Base-by-base conservation (phyloP, 2,113 vertebrate species). In the Oryzias curvinotus region DNA sequence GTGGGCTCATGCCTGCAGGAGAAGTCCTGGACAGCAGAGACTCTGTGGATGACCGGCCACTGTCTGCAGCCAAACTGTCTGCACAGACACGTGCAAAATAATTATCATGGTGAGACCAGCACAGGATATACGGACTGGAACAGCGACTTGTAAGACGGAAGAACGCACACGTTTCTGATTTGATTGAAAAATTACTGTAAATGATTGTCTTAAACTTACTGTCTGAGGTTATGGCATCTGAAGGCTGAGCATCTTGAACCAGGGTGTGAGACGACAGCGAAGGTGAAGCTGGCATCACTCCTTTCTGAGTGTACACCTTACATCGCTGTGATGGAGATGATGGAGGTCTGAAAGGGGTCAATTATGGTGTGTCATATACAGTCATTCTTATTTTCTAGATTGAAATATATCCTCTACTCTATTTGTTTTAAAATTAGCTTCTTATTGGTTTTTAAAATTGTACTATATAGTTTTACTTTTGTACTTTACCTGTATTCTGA, bases 261-360 rank as follows among this genome's bases (percentile, higher is more conserved):
- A 92, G 63, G 42, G 90, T 75, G 36, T 93, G 90, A 50, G 90
- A 91, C 52, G 93, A 91, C 17, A 85, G 77, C 0, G 95, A 92
- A 2, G 92, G 89, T 0, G 94, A 90, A 46, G 90, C 87, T 1
- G 96, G 97, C 81, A 96, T 76, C 21, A 98, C 93, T 4, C 96
- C 93, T 83, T 99, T 99, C 88, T 98, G 96, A 6, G 97, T 99
- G 65, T 96, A 97, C 16, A 99, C 96, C 77, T 99, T 99, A 87
- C 96, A 97, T 13, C 97, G 91, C 87, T 98, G 96, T 10, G 96
- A 97, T 5, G 96, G 96, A 36, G 96, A 98, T 58, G 89, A 88
- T 44, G 93, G 70, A 58, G 95, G 94, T 67, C 95, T 90, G 80
- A 53, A 6, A 53, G 73, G 43, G 10, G 50, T 71, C 21, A 52